These are phyloP conservation scores for Rhaphigaster nebulosa DNA, from an alignment of 2,888 invertebrate species.

Conservation along the genomic window DNA sequence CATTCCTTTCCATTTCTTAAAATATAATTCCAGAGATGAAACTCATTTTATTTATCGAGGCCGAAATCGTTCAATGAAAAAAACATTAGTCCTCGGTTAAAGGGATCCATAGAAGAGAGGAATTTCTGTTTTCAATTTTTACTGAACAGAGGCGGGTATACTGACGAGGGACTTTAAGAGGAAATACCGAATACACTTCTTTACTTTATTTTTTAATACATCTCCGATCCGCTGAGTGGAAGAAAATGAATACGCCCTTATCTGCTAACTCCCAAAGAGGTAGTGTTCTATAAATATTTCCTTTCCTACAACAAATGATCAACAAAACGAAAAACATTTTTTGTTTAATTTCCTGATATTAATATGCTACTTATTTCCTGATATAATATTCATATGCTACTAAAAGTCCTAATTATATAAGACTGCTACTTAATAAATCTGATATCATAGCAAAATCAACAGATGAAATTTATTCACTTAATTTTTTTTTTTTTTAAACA, in stretches of 20 bases:
- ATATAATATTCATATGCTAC: too few species aligned
- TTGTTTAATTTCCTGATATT: too few species aligned
- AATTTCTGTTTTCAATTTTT: neutral
- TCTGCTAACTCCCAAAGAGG: neutral
- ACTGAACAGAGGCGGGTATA: neutral
- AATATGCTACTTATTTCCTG: too few species aligned
- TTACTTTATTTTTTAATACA: neutral
- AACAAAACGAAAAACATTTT: too few species aligned
- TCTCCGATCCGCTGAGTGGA: neutral
- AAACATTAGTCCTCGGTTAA: neutral
- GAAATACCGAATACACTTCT: neutral
- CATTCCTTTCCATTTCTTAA: neutral
- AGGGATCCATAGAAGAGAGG: neutral
- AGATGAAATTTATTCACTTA: too few species aligned
- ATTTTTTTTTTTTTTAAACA: too few species aligned
- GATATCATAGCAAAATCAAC: too few species aligned
- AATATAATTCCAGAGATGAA: neutral
- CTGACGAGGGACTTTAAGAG: neutral
- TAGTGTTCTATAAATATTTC: neutral
- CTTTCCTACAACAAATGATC: neutral
- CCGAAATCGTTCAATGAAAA: neutral
- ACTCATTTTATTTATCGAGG: neutral
- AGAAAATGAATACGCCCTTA: slow-evolving; percentile 9
- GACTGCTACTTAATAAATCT: too few species aligned
- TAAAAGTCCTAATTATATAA: too few species aligned